Percentiles rank a stretch among this genome's conserved stretches.
phyloP scores from a whole-genome alignment of 2,888 invertebrate genomes.

The Acleris emargana region DNA sequence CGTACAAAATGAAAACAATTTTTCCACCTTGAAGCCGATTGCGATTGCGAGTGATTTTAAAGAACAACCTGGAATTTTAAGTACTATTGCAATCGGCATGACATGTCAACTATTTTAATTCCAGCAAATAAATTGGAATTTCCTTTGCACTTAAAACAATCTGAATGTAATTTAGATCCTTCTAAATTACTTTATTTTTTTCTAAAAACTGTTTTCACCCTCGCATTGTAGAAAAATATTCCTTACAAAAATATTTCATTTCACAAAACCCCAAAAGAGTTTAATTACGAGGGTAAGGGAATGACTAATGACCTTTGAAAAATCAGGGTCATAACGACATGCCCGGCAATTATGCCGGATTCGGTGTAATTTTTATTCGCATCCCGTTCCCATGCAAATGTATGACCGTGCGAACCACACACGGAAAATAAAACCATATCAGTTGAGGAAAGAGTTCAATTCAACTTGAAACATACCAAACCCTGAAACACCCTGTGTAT shows the following conservation, averaged over 20 bases:
- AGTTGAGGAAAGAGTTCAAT: neutral
- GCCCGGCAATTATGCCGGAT: slow-evolving; percentile 36
- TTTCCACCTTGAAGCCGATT: no score
- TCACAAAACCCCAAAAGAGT: slow-evolving; percentile 23
- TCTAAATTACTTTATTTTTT: no score
- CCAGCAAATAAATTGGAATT: no score
- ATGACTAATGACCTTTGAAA: slow-evolving; percentile 38
- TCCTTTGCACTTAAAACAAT: no score
- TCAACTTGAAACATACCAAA: neutral
- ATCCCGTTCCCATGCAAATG: slow-evolving; percentile 22
- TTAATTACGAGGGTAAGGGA: slow-evolving; percentile 26
- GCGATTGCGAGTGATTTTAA: no score
- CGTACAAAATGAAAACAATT: no score
- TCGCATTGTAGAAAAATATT: neutral
- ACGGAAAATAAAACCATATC: neutral
- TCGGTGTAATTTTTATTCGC: slow-evolving; percentile 35
- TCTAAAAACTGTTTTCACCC: no score
- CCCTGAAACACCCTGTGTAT: neutral
- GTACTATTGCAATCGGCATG: no score
- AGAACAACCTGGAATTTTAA: no score
- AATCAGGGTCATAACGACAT: slow-evolving; percentile 36
- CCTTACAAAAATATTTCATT: slow-evolving; percentile 8
- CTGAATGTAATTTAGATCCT: no score
- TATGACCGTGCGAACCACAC: neutral
- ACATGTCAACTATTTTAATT: no score